These are phyloP conservation scores for Merops nubicus DNA, from an alignment of 2,113 vertebrate genomes.

Conservation along the genomic window DNA sequence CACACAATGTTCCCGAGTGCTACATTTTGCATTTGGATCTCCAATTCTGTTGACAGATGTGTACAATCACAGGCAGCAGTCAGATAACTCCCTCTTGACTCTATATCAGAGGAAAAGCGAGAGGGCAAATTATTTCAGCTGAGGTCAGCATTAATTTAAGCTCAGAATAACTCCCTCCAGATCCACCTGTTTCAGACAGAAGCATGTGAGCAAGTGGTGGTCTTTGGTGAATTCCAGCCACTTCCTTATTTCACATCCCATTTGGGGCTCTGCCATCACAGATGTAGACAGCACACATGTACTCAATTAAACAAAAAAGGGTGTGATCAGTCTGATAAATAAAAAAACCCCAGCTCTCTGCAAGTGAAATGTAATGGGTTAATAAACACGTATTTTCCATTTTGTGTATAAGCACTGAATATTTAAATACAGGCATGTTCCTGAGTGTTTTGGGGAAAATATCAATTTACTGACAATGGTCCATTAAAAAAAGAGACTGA, in stretches of 20 bases:
- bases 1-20: background rate
- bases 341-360: background rate
- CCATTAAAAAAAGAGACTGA: background rate
- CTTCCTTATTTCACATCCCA: constrained; percentile 28
- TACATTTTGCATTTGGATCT: constrained; percentile 37
- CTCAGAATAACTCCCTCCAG: constrained; percentile 51
- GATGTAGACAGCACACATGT: background rate
- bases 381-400: background rate
- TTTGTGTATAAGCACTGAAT: background rate
- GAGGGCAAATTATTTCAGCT: constrained; percentile 57
- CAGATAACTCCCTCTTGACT: constrained; percentile 56
- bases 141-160: constrained; percentile 49
- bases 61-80: constrained; percentile 46
- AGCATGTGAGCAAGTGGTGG: background rate
- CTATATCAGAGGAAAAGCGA: background rate
- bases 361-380: background rate
- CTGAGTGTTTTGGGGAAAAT: background rate
- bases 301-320: background rate
- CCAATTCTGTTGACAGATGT: constrained; percentile 56
- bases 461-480: background rate
- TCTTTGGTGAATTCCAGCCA: background rate
- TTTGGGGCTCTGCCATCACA: constrained; percentile 4
- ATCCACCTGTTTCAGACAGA: constrained; percentile 64
- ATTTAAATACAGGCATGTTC: background rate
- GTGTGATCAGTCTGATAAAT: background rate